Evolutionary conservation across 2,888 invertebrate genomes (phyloP), one percentile per base, ranked within the genome.

Genomic region (Scaptomyza flava): DNA sequence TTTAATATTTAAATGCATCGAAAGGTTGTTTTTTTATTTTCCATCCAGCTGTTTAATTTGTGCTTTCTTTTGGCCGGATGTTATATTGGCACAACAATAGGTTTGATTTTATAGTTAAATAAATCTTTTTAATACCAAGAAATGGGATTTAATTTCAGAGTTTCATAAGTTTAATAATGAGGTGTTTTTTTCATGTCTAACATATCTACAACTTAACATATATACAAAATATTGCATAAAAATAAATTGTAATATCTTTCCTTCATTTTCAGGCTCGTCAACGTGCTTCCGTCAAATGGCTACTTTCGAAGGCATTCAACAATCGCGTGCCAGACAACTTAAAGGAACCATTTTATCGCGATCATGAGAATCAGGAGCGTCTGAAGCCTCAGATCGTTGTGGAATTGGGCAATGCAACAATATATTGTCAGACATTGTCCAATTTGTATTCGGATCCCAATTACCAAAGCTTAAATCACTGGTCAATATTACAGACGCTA

Each of bases 361-460:
- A 98, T 93, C 96, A 97, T 93, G 98, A 98, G 95, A 98, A 97
- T 91, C 96, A 96, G 92, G 97, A 97, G 92, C 97, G 97, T 92
- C 94, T 98, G 87, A 98, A 98, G 93, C 98, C 98, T 56, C 96
- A 92, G 91, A 96, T 99, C 91, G 95, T 96, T 75, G 97, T 98
- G 84, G 95, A 96, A 57, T 93, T 99, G 91, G 97, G 98, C 86
- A 98, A 96, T 93, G 98, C 98, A 80, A 98, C 98, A 92, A 94
- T 98, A 75, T 98, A 98, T 93, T 98, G 98, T 93, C 94, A 96
- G 92, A 98, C 98, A 65, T 93, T 98, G 92, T 96, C 97, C 87
- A 98, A 98, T 93, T 96, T 98, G 93, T 98, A 98, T 93, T 97
- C 97, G 74, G 98, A 98, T 93, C 98, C 98, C 70, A 98, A 98